A percentile compares a stretch with the other conserved stretches of the same genome.
Evolutionary conservation across 2,888 invertebrate genomes (phyloP).

Genomic region (Mesorhabditis spiculigera): DNA sequence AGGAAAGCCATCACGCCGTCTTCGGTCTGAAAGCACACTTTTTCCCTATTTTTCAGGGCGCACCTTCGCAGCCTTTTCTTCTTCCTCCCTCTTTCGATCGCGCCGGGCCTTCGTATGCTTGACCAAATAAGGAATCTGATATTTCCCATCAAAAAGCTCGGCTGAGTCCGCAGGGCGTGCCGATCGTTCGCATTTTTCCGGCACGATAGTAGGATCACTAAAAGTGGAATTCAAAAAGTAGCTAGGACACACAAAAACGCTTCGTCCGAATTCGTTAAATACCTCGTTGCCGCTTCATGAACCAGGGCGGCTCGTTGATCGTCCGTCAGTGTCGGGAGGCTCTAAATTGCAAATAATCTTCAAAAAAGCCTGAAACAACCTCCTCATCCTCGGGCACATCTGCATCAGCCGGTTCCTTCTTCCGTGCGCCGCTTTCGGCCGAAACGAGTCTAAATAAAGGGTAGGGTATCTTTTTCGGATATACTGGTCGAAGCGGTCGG

Average conservation of each 20-base stretch:
- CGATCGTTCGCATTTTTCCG: neutral
- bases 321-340: neutral
- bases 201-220: neutral
- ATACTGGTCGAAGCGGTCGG: no score
- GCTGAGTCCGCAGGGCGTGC: neutral
- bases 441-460: neutral
- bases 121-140: slow-evolving; percentile 71
- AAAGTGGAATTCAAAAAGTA: neutral
- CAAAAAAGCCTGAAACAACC: neutral
- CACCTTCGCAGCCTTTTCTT: slow-evolving; percentile 13
- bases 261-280: neutral
- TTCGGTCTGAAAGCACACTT: neutral
- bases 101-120: slow-evolving; percentile 62
- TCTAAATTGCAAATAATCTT: neutral
- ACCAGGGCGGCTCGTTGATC: neutral
- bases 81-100: slow-evolving; percentile 13
- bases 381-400: neutral
- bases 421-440: neutral
- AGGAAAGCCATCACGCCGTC: slow-evolving; percentile 2
- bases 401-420: neutral
- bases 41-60: neutral
- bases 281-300: neutral
- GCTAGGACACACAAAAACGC: neutral
- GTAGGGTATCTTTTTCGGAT: no score
- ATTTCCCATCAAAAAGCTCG: slow-evolving; percentile 12